Base-by-base conservation (phyloP, 1,140 invertebrate species). In the Geopemphigus sp. region DNA sequence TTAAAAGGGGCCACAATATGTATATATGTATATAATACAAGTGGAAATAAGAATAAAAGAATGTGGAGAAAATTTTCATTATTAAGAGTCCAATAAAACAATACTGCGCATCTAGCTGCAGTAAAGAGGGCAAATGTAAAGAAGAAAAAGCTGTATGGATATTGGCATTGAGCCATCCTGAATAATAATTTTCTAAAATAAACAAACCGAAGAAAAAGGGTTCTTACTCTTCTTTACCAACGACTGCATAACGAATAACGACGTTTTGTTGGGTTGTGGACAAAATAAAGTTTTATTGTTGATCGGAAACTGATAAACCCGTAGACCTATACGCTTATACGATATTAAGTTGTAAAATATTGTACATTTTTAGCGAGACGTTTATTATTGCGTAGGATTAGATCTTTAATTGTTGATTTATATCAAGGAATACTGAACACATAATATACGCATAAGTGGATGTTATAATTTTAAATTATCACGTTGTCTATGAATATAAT, bases 111-210 rank as follows among this genome's bases (percentile, higher is more conserved):
- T 39, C 32, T 39, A 39, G n/a, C 19, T 45, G 66, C 12, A 50
- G 39, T 17, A 15, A 26, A 50, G 39, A 50, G 66, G 45, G 22
- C n/a, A 68, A 68, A 68, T 68, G 32, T 68, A 68, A 50, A 50
- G 22, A 50, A 24, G 45, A 50, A 68, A 66, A 68, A 50, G 22
- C 39, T 26, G 39, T 68, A 68, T 68, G 66, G 66, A 76, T 57
- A 76, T 57, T 76, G 53, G 73, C 54, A 50, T 59, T 22, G n/a
- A 47, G 54, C 73, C 53, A 57, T 26, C n/a, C 56, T 57, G 73
- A 76, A 76, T 59, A 57, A 76, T 76, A 76, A 76, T 76, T 57
- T 76, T 59, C 14, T 76, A 22, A 57, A 57, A 74, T 56, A 66
- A 66, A 68, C 66, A 68, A 68, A 68, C 45, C 45, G 17, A 68